Evolutionary conservation across 2,797 vertebrate genomes (phyloP).

Genomic region (Oophaga sylvatica): DNA sequence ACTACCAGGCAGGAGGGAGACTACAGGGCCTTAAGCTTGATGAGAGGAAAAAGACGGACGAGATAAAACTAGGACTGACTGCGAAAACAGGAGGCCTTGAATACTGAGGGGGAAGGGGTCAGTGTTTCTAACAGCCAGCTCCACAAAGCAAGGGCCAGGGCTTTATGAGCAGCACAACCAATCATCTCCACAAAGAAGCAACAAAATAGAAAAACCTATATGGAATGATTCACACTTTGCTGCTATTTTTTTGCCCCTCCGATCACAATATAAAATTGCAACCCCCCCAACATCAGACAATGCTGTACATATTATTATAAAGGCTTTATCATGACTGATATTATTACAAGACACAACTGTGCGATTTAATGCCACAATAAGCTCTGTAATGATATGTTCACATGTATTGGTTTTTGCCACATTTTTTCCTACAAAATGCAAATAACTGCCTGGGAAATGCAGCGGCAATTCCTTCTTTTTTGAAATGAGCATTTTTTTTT

Average conservation of each 20-base stretch:
- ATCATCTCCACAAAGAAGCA: conserved; percentile 1
- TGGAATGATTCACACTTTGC: not conserved
- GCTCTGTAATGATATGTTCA: no score
- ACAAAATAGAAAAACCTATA: not conserved
- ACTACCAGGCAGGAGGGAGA: conserved; percentile 42
- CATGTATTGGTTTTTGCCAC: no score
- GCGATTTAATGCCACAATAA: not conserved
- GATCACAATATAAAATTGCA: not conserved
- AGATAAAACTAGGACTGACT: conserved; percentile 50
- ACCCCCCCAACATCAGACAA: not conserved
- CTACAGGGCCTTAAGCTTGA: conserved; percentile 39
- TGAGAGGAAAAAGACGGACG: conserved; percentile 39
- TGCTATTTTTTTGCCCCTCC: not conserved
- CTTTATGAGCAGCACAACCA: not conserved
- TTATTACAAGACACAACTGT: not conserved
- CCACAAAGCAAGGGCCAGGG: conserved; percentile 20
- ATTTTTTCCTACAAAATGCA: no score
- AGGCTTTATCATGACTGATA: no score
- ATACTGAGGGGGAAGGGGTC: conserved; percentile 46
- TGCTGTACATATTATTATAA: no score
- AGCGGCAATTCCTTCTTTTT: no score
- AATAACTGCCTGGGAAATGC: no score
- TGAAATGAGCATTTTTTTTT: no score
- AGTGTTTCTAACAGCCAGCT: conserved; percentile 14
- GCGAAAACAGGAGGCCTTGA: conserved; percentile 36